Conservation (phyloP, 2,888 invertebrate genomes). For the Phortica magna region DNA sequence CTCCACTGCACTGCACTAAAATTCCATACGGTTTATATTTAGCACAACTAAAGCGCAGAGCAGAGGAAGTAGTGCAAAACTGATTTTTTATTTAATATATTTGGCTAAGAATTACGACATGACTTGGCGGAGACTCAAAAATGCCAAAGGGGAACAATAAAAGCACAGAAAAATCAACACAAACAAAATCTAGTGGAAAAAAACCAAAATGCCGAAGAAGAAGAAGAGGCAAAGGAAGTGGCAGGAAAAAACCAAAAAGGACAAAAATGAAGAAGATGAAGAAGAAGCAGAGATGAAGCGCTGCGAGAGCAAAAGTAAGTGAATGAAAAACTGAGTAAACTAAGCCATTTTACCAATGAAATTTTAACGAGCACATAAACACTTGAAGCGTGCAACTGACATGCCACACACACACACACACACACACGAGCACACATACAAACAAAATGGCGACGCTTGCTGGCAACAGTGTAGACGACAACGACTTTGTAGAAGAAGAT, state of each 20-base stretch:
- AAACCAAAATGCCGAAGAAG: not conserved
- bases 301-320: too few species aligned
- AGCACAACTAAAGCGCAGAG: not conserved
- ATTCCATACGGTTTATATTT: too few species aligned
- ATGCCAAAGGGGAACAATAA: not conserved
- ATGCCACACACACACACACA: not conserved
- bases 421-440: not conserved
- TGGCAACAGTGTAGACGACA: slow-evolving; percentile 22
- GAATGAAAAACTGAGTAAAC: slow-evolving; percentile 31
- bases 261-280: not conserved
- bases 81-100: not conserved
- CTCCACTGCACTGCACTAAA: not conserved
- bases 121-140: slow-evolving; percentile 15
- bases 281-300: not conserved
- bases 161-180: slow-evolving; percentile 9
- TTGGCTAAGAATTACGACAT: not conserved
- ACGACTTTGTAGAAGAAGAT: not conserved
- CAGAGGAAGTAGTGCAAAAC: not conserved
- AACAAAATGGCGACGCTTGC: slow-evolving; percentile 31
- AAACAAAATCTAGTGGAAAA: slow-evolving; percentile 40
- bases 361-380: slow-evolving; percentile 50
- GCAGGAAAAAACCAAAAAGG: not conserved
- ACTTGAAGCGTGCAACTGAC: slow-evolving; percentile 35
- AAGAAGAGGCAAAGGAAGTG: not conserved
- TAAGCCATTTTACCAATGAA: slow-evolving; percentile 48